A percentile compares a stretch with the other conserved stretches of the same genome.
phyloP scores from a whole-genome alignment of 1,140 invertebrate species.

The Nilaparvata lugens region DNA sequence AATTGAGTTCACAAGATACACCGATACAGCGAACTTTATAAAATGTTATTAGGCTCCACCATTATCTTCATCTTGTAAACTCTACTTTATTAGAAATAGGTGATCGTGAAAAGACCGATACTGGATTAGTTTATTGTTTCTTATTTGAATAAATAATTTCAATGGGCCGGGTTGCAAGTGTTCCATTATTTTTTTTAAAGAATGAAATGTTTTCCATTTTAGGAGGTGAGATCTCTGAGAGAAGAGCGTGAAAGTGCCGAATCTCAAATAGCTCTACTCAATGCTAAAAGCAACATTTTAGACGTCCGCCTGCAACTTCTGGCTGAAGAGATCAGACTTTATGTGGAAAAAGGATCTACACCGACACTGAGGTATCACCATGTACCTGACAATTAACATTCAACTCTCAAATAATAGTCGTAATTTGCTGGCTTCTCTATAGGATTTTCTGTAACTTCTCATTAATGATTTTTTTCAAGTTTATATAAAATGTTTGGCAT shows the following conservation, averaged over 20 bases:
- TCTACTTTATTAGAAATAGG: background rate
- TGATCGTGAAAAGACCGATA: background rate
- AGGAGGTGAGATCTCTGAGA: slow-evolving; percentile 39
- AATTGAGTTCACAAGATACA: too few species aligned
- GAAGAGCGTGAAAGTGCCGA: slow-evolving; percentile 38
- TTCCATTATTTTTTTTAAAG: slow-evolving; percentile 4
- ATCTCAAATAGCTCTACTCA: slow-evolving; percentile 40
- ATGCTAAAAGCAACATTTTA: slow-evolving; percentile 37
- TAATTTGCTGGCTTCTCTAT: background rate
- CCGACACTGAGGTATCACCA: slow-evolving; percentile 5
- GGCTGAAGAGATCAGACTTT: slow-evolving; percentile 38
- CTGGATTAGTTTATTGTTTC: too few species aligned
- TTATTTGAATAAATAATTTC: too few species aligned
- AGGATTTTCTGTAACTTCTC: background rate
- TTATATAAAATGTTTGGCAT: too few species aligned
- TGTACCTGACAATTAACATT: background rate
- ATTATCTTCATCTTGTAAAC: background rate
- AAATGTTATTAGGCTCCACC: background rate
- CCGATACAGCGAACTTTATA: background rate
- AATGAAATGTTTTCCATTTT: slow-evolving; percentile 8
- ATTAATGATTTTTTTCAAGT: background rate
- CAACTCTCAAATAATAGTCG: background rate
- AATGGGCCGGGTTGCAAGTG: background rate
- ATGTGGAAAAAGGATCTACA: slow-evolving; percentile 14
- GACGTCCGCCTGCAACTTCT: slow-evolving; percentile 39